Percentiles rank a stretch among this genome's conserved stretches.
These are phyloP conservation scores for Saiga tatarica DNA, from an alignment of 2,113 vertebrate genomes.

Conservation along the genomic window DNA sequence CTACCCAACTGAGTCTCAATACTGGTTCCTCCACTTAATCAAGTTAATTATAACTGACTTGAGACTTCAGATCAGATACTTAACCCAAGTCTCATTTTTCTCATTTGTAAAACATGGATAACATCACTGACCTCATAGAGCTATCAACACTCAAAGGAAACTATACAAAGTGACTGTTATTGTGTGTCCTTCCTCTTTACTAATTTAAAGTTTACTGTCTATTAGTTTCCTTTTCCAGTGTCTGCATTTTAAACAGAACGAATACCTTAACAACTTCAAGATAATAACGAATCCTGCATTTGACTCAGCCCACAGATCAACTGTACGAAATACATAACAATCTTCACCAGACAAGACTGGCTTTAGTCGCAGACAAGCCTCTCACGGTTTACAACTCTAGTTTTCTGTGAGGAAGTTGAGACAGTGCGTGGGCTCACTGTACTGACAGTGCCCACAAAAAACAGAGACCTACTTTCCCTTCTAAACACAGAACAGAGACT, in stretches of 20 bases:
- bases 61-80: not conserved
- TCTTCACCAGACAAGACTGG: not conserved
- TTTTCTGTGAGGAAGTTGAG: not conserved
- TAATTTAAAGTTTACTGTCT: not conserved
- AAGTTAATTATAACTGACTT: not conserved
- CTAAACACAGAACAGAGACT: not conserved
- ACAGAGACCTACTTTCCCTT: not conserved
- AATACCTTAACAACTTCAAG: not conserved
- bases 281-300: not conserved
- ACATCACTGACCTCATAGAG: not conserved
- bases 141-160: not conserved
- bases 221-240: not conserved
- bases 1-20: not conserved
- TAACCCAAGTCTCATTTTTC: not conserved
- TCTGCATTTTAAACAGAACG: not conserved
- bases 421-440: not conserved
- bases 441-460: not conserved
- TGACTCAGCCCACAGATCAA: not conserved
- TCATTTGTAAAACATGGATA: not conserved
- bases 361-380: not conserved
- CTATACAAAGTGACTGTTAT: not conserved
- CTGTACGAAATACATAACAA: not conserved
- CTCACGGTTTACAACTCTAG: not conserved
- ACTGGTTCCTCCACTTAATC: not conserved
- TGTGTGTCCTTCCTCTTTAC: not conserved